Evolutionary conservation across 1,140 invertebrate species (phyloP).

Genomic region (Ips nitidus): DNA sequence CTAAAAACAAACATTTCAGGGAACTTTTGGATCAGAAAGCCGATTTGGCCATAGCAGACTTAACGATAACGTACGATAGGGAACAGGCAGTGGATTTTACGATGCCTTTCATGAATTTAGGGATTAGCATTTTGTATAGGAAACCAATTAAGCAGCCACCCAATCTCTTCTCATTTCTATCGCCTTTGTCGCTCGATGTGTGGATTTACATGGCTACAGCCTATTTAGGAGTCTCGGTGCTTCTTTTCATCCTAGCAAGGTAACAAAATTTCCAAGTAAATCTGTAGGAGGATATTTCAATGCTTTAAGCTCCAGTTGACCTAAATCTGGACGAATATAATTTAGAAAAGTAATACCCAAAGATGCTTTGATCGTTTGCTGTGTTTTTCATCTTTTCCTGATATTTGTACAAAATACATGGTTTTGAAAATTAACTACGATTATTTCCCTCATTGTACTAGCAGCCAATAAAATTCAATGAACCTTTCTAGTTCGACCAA

Average conservation of each 20-base stretch:
- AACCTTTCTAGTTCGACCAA: too few relatives aligned
- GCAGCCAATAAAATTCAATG: too few relatives aligned
- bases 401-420: too few relatives aligned
- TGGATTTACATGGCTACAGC: slow-evolving; percentile 97
- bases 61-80: slow-evolving; percentile 91
- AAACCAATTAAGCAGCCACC: slow-evolving; percentile 89
- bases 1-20: slow-evolving; percentile 48
- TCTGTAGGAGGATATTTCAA: too few relatives aligned
- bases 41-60: slow-evolving; percentile 88
- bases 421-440: too few relatives aligned
- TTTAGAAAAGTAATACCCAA: too few relatives aligned
- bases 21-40: slow-evolving; percentile 88
- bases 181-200: slow-evolving; percentile 89
- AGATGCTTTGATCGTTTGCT: too few relatives aligned
- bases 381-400: too few relatives aligned
- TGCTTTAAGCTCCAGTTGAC: too few relatives aligned
- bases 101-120: slow-evolving; percentile 95
- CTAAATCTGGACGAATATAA: too few relatives aligned
- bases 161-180: slow-evolving; percentile 90
- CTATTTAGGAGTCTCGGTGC: slow-evolving; percentile 87
- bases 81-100: slow-evolving; percentile 92
- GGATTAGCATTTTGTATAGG: slow-evolving; percentile 89
- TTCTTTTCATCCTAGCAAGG: slow-evolving; percentile 92
- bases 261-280: slow-evolving; percentile 47
- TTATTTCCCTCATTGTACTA: too few relatives aligned